phyloP scores from a whole-genome alignment of 2,113 vertebrate species.

The Calonectris borealis region DNA sequence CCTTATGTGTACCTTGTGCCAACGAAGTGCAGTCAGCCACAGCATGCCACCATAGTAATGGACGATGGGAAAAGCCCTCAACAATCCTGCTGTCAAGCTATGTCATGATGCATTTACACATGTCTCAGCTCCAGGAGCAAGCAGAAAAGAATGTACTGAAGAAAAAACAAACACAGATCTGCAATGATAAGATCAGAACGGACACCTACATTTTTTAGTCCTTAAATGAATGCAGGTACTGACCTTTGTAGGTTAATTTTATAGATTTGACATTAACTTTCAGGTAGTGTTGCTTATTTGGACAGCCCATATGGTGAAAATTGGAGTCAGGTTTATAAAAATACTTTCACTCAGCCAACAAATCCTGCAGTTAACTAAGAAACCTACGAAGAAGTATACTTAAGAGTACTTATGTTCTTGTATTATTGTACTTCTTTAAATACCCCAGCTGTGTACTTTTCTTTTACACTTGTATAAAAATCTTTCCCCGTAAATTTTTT shows the following conservation, averaged over 20 bases:
- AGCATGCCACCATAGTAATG: not conserved
- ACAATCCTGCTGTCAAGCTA: not conserved
- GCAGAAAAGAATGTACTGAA: not conserved
- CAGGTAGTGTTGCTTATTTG: not conserved
- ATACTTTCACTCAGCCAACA: not conserved
- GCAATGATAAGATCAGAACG: not conserved
- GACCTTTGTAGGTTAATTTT: not conserved
- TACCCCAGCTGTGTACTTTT: not conserved
- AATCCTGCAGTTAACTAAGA: not conserved
- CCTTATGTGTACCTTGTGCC: not conserved
- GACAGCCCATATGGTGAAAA: not conserved
- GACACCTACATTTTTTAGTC: not conserved
- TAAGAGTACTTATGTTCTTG: not conserved
- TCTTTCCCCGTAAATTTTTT: not conserved
- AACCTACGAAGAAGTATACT: not conserved
- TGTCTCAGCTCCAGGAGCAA: not conserved
- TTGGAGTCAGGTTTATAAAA: not conserved
- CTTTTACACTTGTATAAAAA: not conserved
- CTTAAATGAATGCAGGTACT: not conserved
- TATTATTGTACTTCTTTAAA: not conserved
- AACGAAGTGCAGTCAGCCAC: not conserved
- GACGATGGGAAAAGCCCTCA: not conserved
- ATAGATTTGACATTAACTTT: not conserved
- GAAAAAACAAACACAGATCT: not conserved
- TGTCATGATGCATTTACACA: not conserved